Evolutionary conservation across 1,140 invertebrate genomes (phyloP).

Genomic region (Philaenus spumarius): DNA sequence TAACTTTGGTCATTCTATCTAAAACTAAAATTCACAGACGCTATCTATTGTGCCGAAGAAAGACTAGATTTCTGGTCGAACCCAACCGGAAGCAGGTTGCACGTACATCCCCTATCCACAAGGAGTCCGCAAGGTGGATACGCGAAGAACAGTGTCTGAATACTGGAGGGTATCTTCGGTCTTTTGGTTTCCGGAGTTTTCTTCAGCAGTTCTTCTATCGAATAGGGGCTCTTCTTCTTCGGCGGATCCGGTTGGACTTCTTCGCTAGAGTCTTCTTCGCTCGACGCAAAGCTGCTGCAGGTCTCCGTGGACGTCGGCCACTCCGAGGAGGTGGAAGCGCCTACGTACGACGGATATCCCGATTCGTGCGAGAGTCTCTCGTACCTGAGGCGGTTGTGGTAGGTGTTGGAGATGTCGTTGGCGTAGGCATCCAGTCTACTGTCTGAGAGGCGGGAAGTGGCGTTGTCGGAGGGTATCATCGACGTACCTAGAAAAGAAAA

Average conservation of each 20-base stretch:
- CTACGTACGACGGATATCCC: too few species aligned
- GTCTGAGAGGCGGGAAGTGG: too few species aligned
- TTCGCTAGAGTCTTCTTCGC: slow-evolving; percentile 1
- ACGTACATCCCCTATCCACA: slow-evolving; percentile 29
- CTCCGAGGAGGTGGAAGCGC: not conserved
- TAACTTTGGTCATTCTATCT: too few species aligned
- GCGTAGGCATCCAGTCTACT: not conserved
- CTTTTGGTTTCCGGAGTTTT: slow-evolving; percentile 39
- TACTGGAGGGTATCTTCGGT: not conserved
- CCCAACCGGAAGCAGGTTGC: slow-evolving; percentile 14
- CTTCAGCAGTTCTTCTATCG: slow-evolving; percentile 77
- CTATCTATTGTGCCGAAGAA: too few species aligned
- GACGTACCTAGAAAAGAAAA: too few species aligned
- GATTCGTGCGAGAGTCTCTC: not conserved
- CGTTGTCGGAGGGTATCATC: too few species aligned
- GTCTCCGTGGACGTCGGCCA: slow-evolving; percentile 4
- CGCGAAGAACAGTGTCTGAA: slow-evolving; percentile 18
- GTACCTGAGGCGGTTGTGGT: not conserved
- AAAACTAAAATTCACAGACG: too few species aligned
- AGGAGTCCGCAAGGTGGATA: slow-evolving; percentile 33
- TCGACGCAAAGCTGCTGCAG: slow-evolving; percentile 5
- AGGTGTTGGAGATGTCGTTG: not conserved
- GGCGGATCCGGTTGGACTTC: slow-evolving; percentile 19
- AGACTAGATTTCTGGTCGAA: too few species aligned
- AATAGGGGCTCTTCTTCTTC: slow-evolving; percentile 73